Base-by-base conservation (phyloP, 2,797 vertebrate species). In the Enteromius afrohamiltoni region DNA sequence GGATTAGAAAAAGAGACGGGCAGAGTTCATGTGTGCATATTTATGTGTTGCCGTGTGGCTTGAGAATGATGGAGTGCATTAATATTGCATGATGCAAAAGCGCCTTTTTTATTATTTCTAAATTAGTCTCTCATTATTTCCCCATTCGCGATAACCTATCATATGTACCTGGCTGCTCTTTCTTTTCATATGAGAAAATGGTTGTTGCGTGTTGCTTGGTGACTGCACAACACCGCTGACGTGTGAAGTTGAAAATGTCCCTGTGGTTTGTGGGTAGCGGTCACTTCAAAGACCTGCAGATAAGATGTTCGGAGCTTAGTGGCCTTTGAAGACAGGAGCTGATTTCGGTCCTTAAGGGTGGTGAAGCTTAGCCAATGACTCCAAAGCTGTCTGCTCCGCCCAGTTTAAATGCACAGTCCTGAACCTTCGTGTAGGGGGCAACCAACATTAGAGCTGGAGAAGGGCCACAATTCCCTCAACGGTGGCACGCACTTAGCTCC, bases 61-160 rank as follows among this genome's bases (percentile, higher is more conserved):
- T 23, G 79, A 69, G 71, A 79, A 65, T 80, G 83, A 89, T 86
- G 84, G 68, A 84, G 79, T 83, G 85, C 85, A 85, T 90, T 85
- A 87, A 83, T 91, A 85, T 83, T 82, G 83, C 79, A 82, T 90
- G 89, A 91, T 85, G 88, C 81, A 86, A 86, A 85, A 86, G 81
- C 64, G 71, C 82, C 64, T 31, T 70, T 88, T 88, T 90, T 87
- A 86, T 83, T 77, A 71, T 85, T 86, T 85, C 81, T 62, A 70
- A 75, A 84, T 85, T 86, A 74, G 58, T 85, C 85, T 49, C 70
- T 64, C 71, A 74, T 79, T 67, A 80, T 84, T 80, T 80, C 74
- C 71, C 76, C 9, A 65, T 71, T 78, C 60, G 65, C 79, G 45
- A 68, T 70, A 79, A 86, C 77, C 62, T 42, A 34, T 60, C 76